A percentile compares a stretch with the other conserved stretches of the same genome.
phyloP scores from a whole-genome alignment of 2,797 vertebrate species.

The Xenops minutus region DNA sequence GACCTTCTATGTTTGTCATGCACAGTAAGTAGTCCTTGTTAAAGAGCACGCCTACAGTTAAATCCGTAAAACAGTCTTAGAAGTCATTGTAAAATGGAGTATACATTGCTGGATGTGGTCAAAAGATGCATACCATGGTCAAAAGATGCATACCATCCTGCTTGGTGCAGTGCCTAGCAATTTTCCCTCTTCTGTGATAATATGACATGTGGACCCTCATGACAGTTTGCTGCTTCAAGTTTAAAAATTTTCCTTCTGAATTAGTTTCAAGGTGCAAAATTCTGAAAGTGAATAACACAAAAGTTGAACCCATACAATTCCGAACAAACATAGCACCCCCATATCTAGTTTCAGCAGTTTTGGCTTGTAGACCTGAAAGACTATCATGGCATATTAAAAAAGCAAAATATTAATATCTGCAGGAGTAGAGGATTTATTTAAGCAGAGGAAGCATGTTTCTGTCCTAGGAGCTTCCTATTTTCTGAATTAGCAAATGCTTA shows the following conservation, averaged over 20 bases:
- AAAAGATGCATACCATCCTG: neutral
- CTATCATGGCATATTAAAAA: accelerated
- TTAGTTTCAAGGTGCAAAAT: neutral
- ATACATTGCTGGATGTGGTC: neutral
- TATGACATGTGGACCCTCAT: neutral
- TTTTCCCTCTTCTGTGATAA: neutral
- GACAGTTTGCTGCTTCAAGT: neutral
- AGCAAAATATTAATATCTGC: neutral
- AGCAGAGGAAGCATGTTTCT: neutral
- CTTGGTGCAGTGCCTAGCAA: neutral
- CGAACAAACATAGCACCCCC: neutral
- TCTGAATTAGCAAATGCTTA: neutral
- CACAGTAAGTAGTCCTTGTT: neutral
- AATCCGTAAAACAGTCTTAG: neutral
- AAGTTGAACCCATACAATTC: neutral
- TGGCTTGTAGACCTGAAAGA: neutral
- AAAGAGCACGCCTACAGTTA: neutral
- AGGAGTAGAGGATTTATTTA: neutral
- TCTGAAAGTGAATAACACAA: neutral
- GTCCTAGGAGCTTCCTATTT: neutral
- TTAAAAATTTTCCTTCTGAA: neutral
- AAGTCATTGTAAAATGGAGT: neutral
- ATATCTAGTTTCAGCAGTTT: neutral
- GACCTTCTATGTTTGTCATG: neutral
- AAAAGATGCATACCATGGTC: neutral